Percentiles rank a stretch among this genome's conserved stretches.
phyloP scores from a whole-genome alignment of 2,797 vertebrate genomes.

The Enteromius fasciolatus region DNA sequence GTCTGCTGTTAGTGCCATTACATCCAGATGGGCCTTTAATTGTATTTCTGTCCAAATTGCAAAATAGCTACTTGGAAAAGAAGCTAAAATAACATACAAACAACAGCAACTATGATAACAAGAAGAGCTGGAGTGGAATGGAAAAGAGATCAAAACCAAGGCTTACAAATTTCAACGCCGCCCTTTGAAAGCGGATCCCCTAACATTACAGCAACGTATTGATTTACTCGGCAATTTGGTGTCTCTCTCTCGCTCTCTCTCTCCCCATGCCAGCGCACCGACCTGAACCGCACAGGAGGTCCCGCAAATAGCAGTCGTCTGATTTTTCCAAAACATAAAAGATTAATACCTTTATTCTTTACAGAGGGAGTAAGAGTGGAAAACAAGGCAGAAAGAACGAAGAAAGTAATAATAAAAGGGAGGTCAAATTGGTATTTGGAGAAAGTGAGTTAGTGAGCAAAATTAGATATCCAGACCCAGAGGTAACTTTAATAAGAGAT shows the following conservation, averaged over 20 bases:
- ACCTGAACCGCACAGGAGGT: slow-evolving; percentile 80
- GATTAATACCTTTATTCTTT: slow-evolving; percentile 80
- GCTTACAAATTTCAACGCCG: slow-evolving; percentile 84
- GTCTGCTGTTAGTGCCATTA: slow-evolving; percentile 90
- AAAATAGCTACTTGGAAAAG: slow-evolving; percentile 99
- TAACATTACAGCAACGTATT: slow-evolving; percentile 84
- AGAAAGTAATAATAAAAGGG: slow-evolving; percentile 73
- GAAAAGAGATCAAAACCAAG: slow-evolving; percentile 90
- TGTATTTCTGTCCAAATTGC: slow-evolving; percentile 98
- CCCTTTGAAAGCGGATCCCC: slow-evolving; percentile 88
- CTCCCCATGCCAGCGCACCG: slow-evolving; percentile 76
- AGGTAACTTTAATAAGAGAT: slow-evolving; percentile 78
- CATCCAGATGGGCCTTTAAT: slow-evolving; percentile 98
- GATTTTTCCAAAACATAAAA: slow-evolving; percentile 82
- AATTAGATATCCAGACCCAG: slow-evolving; percentile 69
- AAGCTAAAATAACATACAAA: slow-evolving; percentile 99
- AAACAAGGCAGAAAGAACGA: slow-evolving; percentile 35
- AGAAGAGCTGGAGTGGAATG: slow-evolving; percentile 90
- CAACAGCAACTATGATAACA: slow-evolving; percentile 98
- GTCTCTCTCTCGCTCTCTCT: slow-evolving; percentile 79
- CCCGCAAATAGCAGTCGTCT: slow-evolving; percentile 76
- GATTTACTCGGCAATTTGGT: slow-evolving; percentile 89
- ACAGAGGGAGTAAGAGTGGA: slow-evolving; percentile 58
- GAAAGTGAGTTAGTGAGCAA: slow-evolving; percentile 68
- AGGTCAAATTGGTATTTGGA: slow-evolving; percentile 77